phyloP scores from a whole-genome alignment of 2,888 invertebrate genomes.

The Chironomus tentans region DNA sequence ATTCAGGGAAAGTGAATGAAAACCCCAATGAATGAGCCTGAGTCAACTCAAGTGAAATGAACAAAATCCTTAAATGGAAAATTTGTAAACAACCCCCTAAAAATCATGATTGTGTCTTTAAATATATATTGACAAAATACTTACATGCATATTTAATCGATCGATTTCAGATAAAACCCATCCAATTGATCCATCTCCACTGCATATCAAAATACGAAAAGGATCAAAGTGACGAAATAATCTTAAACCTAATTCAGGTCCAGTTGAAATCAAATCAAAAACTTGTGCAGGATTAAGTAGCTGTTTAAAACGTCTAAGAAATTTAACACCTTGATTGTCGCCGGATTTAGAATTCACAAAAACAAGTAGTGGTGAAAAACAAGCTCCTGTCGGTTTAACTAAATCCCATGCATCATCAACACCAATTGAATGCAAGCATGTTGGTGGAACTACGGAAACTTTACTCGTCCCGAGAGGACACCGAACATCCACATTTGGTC shows the following conservation, averaged over 20 bases:
- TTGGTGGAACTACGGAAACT: slow-evolving; percentile 90
- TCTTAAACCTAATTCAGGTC: slow-evolving; percentile 73
- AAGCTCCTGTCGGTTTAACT: slow-evolving; percentile 51
- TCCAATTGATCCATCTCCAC: slow-evolving; percentile 94
- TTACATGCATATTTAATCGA: slow-evolving; percentile 87
- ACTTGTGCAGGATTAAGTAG: slow-evolving; percentile 95
- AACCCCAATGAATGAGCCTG: too few relatives aligned
- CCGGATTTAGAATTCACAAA: slow-evolving; percentile 98
- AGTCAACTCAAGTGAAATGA: too few relatives aligned
- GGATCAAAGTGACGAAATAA: slow-evolving; percentile 93
- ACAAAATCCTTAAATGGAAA: too few relatives aligned
- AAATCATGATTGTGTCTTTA: too few relatives aligned
- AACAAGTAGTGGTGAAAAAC: slow-evolving; percentile 70
- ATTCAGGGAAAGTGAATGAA: too few relatives aligned
- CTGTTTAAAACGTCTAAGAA: slow-evolving; percentile 88
- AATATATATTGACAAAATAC: too few relatives aligned
- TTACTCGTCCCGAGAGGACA: slow-evolving; percentile 84
- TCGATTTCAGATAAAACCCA: slow-evolving; percentile 97
- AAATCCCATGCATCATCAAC: slow-evolving; percentile 89
- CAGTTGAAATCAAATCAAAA: slow-evolving; percentile 87
- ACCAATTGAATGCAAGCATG: slow-evolving; percentile 80
- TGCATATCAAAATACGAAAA: slow-evolving; percentile 91
- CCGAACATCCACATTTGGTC: slow-evolving; percentile 63
- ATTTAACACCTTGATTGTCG: slow-evolving; percentile 95
- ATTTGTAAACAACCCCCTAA: too few relatives aligned